phyloP scores from a whole-genome alignment of 2,888 invertebrate species.

The Cryptosula pallasiana region DNA sequence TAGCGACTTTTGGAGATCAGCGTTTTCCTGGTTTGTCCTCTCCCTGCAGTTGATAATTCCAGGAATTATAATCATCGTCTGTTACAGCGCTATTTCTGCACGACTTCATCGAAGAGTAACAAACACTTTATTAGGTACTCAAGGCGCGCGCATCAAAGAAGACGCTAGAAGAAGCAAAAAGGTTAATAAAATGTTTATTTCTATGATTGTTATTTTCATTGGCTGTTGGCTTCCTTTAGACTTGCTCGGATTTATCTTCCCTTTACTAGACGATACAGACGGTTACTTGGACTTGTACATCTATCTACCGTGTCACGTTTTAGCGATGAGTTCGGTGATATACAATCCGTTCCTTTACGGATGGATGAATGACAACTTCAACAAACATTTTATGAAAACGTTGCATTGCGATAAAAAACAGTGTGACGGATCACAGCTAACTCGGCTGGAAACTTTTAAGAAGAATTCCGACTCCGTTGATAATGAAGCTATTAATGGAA shows the following conservation, averaged over 20 bases:
- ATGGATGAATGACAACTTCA: conserved; percentile 90
- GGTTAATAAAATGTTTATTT: conserved; percentile 93
- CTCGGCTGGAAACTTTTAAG: neutral
- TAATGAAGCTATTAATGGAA: too few species aligned
- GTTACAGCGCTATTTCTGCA: conserved; percentile 86
- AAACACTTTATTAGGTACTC: conserved; percentile 25
- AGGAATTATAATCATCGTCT: conserved; percentile 85
- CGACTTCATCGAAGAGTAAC: conserved; percentile 77
- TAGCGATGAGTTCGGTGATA: conserved; percentile 89
- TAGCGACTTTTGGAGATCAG: conserved; percentile 67
- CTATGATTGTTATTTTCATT: conserved; percentile 92
- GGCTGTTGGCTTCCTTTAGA: conserved; percentile 78
- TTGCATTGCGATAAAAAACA: neutral
- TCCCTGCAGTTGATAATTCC: conserved; percentile 89
- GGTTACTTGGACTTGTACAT: conserved; percentile 71
- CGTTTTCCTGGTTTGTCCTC: conserved; percentile 81
- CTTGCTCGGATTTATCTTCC: conserved; percentile 70
- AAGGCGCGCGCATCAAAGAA: conserved; percentile 67
- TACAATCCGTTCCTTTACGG: conserved; percentile 95
- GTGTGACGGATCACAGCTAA: neutral
- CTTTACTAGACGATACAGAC: conserved; percentile 30
- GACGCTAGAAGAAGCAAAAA: conserved; percentile 67
- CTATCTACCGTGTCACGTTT: conserved; percentile 81
- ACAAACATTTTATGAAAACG: conserved; percentile 66
- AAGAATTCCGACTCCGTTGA: neutral